These are phyloP conservation scores for Neoaliturus tenellus DNA, from an alignment of 2,888 invertebrate species.

Conservation along the genomic window DNA sequence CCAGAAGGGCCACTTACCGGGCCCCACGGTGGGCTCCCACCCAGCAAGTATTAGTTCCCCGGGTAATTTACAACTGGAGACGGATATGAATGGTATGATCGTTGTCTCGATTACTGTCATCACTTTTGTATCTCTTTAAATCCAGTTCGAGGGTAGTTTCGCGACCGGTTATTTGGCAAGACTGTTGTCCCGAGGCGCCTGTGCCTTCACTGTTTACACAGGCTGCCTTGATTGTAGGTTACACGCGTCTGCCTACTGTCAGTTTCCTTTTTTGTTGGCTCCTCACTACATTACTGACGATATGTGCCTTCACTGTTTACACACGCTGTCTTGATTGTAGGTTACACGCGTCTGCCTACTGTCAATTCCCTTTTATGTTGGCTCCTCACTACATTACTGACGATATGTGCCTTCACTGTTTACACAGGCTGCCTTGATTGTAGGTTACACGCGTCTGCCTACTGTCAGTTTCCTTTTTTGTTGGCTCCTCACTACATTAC, in stretches of 20 bases:
- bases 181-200: slow-evolving; percentile 37
- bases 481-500: neutral
- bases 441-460: neutral
- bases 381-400: neutral
- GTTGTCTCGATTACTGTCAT: slow-evolving; percentile 31
- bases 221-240: neutral
- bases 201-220: slow-evolving; percentile 37
- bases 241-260: neutral
- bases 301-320: slow-evolving; percentile 29
- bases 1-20: neutral
- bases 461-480: neutral
- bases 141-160: slow-evolving; percentile 42
- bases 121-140: slow-evolving; percentile 47
- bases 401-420: slow-evolving; percentile 13
- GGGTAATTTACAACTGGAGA: slow-evolving; percentile 36
- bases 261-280: neutral
- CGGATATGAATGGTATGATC: slow-evolving; percentile 21
- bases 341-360: neutral
- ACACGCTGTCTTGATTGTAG: neutral
- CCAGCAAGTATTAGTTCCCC: slow-evolving; percentile 40
- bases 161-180: slow-evolving; percentile 39
- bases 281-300: neutral
- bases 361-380: neutral
- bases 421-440: slow-evolving; percentile 11
- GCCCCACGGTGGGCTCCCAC: slow-evolving; percentile 34